These are phyloP conservation scores for Zonitis immaculata DNA, from an alignment of 2,888 invertebrate species.

Conservation along the genomic window DNA sequence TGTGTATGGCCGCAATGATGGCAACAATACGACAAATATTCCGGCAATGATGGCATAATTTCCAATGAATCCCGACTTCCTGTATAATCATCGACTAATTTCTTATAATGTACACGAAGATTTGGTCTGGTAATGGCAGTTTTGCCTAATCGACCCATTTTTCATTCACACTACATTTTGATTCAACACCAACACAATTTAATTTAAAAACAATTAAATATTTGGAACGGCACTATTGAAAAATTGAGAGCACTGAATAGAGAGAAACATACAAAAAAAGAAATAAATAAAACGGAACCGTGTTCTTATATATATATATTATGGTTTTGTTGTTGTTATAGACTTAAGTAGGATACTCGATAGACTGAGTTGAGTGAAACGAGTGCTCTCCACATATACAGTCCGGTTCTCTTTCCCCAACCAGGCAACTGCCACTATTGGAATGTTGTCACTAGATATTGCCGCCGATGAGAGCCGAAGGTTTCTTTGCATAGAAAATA, in stretches of 20 bases:
- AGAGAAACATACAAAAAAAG: neutral
- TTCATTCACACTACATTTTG: conserved; percentile 20
- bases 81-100: conserved; percentile 55
- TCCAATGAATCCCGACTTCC: conserved; percentile 44
- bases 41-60: conserved; percentile 53
- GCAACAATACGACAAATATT: conserved; percentile 58
- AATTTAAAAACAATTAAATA: neutral
- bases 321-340: neutral
- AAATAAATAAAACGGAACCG: neutral
- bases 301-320: too few species aligned
- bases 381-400: conserved; percentile 23
- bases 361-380: conserved; percentile 20
- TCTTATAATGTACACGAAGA: conserved; percentile 57
- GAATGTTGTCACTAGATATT: conserved; percentile 43
- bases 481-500: conserved; percentile 27
- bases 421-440: conserved; percentile 31
- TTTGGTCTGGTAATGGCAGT: conserved; percentile 47
- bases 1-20: conserved; percentile 59
- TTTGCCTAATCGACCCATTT: conserved; percentile 54
- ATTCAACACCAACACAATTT: neutral
- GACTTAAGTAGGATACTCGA: conserved; percentile 24
- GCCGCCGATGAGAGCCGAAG: conserved; percentile 37
- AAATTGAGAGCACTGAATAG: too few species aligned
- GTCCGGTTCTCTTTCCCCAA: conserved; percentile 31
- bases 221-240: too few species aligned